A percentile compares a stretch with the other conserved stretches of the same genome.
These are phyloP conservation scores for Sylvia atricapilla DNA, from an alignment of 2,113 vertebrate species.

Conservation along the genomic window DNA sequence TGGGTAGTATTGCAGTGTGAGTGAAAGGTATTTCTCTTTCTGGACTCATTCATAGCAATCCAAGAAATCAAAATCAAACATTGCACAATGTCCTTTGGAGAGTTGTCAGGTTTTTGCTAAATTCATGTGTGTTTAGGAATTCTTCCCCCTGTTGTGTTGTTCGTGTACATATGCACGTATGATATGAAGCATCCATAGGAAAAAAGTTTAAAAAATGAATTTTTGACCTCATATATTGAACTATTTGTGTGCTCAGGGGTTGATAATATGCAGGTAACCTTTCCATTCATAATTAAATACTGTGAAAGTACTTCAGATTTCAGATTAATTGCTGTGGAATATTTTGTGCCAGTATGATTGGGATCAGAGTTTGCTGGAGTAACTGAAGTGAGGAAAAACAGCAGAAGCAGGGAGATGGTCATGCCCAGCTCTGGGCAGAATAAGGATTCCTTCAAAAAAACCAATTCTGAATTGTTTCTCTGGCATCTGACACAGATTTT, in stretches of 20 bases:
- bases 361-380: neutral
- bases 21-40: neutral
- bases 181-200: neutral
- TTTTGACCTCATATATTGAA: neutral
- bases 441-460: neutral
- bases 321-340: neutral
- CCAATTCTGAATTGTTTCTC: neutral
- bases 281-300: neutral
- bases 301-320: neutral
- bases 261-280: neutral
- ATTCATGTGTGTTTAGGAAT: neutral
- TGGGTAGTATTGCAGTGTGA: neutral
- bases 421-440: neutral
- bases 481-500: neutral
- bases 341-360: neutral
- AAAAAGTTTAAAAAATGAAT: neutral
- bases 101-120: neutral
- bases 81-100: neutral
- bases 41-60: neutral
- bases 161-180: fast-evolving
- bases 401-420: neutral
- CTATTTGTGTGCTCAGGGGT: neutral
- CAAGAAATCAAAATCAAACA: neutral
- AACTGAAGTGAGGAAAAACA: neutral
- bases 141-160: neutral